These are phyloP conservation scores for Promerops cafer DNA, from an alignment of 2,113 vertebrate species.

Conservation along the genomic window DNA sequence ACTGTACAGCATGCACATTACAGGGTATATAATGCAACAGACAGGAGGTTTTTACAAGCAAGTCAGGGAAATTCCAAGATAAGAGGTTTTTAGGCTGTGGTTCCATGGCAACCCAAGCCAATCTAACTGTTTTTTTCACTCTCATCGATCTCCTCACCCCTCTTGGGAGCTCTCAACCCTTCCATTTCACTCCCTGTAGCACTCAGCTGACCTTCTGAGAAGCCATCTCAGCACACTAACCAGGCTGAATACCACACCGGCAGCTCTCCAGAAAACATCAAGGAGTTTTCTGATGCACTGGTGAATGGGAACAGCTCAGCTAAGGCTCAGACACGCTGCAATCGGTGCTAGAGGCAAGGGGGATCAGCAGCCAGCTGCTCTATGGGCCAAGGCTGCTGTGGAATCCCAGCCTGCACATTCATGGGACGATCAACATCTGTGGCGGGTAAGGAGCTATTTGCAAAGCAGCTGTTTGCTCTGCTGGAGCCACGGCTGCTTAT, in stretches of 20 bases:
- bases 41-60: neutral
- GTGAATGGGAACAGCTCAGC: neutral
- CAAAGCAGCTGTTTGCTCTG: neutral
- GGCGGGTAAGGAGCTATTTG: neutral
- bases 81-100: neutral
- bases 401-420: neutral
- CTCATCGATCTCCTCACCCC: accelerated
- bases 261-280: neutral
- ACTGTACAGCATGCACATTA: neutral
- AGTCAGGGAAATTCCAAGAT: neutral
- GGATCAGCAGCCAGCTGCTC: neutral
- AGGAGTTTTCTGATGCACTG: neutral
- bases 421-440: neutral
- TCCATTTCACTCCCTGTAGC: neutral
- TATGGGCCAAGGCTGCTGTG: accelerated
- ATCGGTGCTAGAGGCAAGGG: neutral
- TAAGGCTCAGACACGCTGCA: neutral
- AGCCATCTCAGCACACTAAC: neutral
- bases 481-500: neutral
- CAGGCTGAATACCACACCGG: neutral
- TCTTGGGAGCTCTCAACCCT: neutral
- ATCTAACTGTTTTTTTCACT: neutral
- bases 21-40: neutral
- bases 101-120: neutral
- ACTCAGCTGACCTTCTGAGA: neutral